Evolutionary conservation across 1,140 invertebrate species (phyloP).

Genomic region (Berghia stephanieae): DNA sequence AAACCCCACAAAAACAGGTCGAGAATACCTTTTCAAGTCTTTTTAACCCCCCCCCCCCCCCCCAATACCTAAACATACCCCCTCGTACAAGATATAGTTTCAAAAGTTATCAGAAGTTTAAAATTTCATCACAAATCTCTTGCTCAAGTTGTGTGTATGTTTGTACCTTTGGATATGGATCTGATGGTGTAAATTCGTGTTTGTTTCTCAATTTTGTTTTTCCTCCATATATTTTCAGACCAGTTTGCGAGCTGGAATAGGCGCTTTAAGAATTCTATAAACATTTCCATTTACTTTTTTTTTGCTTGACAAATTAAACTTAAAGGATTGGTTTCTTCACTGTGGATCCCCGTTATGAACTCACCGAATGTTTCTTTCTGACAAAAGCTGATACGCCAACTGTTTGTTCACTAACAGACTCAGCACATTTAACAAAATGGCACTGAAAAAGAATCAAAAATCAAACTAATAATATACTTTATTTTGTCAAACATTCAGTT

Average conservation of each 20-base stretch:
- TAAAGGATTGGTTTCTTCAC: background rate
- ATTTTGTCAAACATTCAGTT: too few species aligned
- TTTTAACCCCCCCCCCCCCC: too few species aligned
- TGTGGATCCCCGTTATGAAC: conserved; percentile 4
- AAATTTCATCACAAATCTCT: too few species aligned
- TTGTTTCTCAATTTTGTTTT: background rate
- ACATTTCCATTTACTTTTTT: background rate
- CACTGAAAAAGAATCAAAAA: conserved; percentile 45
- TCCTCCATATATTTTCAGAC: conserved; percentile 5
- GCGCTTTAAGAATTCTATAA: background rate
- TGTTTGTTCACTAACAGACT: conserved; percentile 47
- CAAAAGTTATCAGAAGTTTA: too few species aligned
- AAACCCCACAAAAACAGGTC: too few species aligned
- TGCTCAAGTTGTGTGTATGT: too few species aligned
- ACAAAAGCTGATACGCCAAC: conserved; percentile 56
- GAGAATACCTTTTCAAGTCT: too few species aligned
- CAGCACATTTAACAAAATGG: conserved; percentile 48
- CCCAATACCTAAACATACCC: too few species aligned
- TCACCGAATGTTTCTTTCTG: conserved; percentile 50
- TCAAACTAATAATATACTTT: too few species aligned
- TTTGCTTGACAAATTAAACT: background rate
- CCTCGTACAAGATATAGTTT: too few species aligned
- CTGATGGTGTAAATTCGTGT: too few species aligned
- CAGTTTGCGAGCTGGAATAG: background rate
- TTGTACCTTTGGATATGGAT: too few species aligned